phyloP scores from a whole-genome alignment of 1,140 invertebrate species.

The Rhyzopertha dominica region DNA sequence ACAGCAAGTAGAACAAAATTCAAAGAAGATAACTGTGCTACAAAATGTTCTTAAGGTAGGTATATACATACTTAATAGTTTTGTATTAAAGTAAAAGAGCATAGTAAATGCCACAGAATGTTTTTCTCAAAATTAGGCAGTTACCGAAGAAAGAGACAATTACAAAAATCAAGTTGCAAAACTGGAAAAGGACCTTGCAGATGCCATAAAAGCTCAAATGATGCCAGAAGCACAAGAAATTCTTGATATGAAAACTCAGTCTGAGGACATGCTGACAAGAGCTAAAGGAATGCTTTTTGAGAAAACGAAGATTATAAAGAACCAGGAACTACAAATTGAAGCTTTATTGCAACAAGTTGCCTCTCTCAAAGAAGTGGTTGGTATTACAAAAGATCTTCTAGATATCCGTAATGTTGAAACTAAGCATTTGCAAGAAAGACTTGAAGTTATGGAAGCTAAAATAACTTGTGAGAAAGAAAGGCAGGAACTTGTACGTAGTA shows the following conservation, averaged over 20 bases:
- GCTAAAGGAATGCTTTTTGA: conserved; percentile 62
- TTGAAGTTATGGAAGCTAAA: conserved; percentile 63
- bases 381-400: conserved; percentile 70
- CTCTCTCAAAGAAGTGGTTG: conserved; percentile 70
- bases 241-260: conserved; percentile 44
- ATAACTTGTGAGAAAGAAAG: conserved; percentile 65
- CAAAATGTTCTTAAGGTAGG: too few species aligned
- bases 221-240: conserved; percentile 32
- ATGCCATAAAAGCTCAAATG: conserved; percentile 28
- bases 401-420: conserved; percentile 72
- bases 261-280: conserved; percentile 53
- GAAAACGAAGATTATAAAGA: conserved; percentile 64
- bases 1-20: too few species aligned
- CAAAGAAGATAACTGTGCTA: too few species aligned
- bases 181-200: conserved; percentile 32
- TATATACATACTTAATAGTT: too few species aligned
- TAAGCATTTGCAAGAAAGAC: conserved; percentile 65
- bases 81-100: too few species aligned
- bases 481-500: conserved; percentile 60
- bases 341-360: conserved; percentile 63
- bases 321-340: conserved; percentile 68
- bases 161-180: conserved; percentile 28
- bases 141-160: conserved; percentile 27
- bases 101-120: too few species aligned
- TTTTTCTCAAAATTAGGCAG: conserved; percentile 11